These are phyloP conservation scores for Setophaga kirtlandii DNA, from an alignment of 2,113 vertebrate species.

Conservation along the genomic window DNA sequence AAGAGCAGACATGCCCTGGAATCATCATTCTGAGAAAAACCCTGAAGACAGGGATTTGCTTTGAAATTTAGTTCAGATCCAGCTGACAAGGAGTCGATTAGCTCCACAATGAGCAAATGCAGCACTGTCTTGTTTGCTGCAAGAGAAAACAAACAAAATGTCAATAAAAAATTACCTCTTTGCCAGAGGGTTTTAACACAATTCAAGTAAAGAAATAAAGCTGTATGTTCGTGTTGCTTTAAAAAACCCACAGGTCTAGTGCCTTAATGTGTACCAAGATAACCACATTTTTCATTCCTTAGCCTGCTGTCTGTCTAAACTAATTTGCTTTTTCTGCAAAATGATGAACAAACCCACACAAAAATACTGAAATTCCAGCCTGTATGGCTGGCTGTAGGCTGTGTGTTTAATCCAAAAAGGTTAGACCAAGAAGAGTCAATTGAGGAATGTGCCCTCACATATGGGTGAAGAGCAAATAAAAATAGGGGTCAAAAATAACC, in stretches of 20 bases:
- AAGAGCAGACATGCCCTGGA: slow-evolving; percentile 21
- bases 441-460: not conserved
- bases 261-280: not conserved
- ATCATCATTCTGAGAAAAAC: slow-evolving; percentile 5
- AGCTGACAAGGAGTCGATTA: slow-evolving; percentile 64
- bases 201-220: slow-evolving; percentile 48
- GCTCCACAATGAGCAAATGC: slow-evolving; percentile 56
- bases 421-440: not conserved
- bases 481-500: not conserved
- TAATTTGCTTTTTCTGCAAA: slow-evolving; percentile 27
- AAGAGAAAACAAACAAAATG: slow-evolving; percentile 64
- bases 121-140: slow-evolving; percentile 61
- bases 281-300: slow-evolving; percentile 16
- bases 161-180: slow-evolving; percentile 60
- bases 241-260: not conserved
- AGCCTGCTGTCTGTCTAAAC: slow-evolving; percentile 9
- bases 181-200: slow-evolving; percentile 43
- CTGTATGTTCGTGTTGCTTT: not conserved
- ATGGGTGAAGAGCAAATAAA: not conserved
- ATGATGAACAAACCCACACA: not conserved
- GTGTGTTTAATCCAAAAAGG: not conserved
- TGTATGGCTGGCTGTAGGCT: not conserved
- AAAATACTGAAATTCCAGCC: not conserved
- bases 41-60: slow-evolving; percentile 45
- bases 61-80: slow-evolving; percentile 48